Evolutionary conservation across 2,113 vertebrate species (phyloP).

Genomic region (Sus scrofa): T2T-Sscrofa CM000812.6:92371001-92371500

Average conservation of each 20-base stretch:
- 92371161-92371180: not conserved
- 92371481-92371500: too few species aligned
- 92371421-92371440: not conserved
- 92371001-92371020: not conserved
- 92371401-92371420: not conserved
- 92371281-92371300: not conserved
- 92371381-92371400: not conserved
- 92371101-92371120: not conserved
- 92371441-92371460: too few species aligned
- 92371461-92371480: too few species aligned
- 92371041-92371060: not conserved
- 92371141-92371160: not conserved
- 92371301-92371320: not conserved
- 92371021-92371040: not conserved
- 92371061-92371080: not conserved
- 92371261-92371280: not conserved
- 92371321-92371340: not conserved
- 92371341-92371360: not conserved
- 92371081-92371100: not conserved
- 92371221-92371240: not conserved
- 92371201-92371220: not conserved
- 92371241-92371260: not conserved
- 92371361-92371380: not conserved
- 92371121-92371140: not conserved
- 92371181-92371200: not conserved